Percentiles rank a stretch among this genome's conserved stretches.
These are phyloP conservation scores for Heliangelus exortis DNA, from an alignment of 2,797 vertebrate genomes.

Conservation along the genomic window DNA sequence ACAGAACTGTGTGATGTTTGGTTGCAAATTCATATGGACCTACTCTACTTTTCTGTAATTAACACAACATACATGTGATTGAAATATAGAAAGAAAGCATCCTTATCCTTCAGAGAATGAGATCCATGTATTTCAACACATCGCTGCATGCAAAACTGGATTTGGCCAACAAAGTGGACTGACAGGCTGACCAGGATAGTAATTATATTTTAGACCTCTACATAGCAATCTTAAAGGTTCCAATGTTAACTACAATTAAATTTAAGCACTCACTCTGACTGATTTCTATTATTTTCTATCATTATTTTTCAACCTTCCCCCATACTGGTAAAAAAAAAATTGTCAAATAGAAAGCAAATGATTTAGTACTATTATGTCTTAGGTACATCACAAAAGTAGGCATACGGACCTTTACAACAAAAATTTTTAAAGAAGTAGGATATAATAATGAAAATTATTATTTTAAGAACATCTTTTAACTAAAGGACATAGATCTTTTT, in stretches of 20 bases:
- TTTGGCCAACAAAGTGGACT: neutral
- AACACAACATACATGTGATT: neutral
- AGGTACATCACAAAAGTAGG: neutral
- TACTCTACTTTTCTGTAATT: neutral
- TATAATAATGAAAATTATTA: neutral
- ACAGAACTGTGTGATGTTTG: neutral
- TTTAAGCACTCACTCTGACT: neutral
- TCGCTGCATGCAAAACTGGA: neutral
- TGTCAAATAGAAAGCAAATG: neutral
- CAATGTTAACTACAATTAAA: neutral
- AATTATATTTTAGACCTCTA: neutral
- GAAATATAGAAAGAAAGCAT: neutral
- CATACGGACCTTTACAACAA: neutral
- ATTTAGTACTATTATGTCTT: neutral
- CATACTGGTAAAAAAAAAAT: neutral
- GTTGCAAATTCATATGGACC: neutral
- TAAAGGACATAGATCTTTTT: neutral
- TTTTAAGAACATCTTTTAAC: neutral
- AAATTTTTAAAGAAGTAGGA: neutral
- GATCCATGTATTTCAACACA: neutral
- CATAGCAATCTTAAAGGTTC: neutral
- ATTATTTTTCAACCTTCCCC: neutral
- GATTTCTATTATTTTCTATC: neutral
- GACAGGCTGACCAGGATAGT: neutral
- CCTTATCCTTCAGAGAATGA: neutral